phyloP scores from a whole-genome alignment of 2,888 invertebrate genomes.

The Branchipolynoe longqiensis region DNA sequence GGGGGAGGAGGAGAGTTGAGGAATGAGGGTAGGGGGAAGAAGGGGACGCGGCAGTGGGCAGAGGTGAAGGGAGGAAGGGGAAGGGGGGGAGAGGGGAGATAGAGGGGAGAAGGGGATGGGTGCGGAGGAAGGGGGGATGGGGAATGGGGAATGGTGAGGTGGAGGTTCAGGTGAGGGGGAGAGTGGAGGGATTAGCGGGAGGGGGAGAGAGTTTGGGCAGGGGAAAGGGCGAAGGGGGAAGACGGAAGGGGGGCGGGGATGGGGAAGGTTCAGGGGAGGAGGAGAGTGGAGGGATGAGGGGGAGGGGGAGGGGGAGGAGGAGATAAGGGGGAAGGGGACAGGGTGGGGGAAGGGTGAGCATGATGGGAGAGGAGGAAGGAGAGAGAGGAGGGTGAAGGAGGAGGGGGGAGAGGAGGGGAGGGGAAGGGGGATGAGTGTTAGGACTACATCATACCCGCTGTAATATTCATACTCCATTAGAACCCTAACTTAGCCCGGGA shows the following conservation, averaged over 20 bases:
- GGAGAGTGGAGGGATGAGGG: neutral
- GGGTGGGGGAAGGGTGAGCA: neutral
- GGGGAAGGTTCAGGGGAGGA: neutral
- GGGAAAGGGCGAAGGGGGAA: neutral
- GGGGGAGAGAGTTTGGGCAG: neutral
- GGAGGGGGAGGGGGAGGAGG: neutral
- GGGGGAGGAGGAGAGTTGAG: neutral
- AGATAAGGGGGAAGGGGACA: neutral
- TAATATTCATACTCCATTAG: conserved; percentile 29
- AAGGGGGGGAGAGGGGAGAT: neutral
- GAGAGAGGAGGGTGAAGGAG: neutral
- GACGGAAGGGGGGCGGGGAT: neutral
- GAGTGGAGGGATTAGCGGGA: neutral
- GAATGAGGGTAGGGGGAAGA: neutral
- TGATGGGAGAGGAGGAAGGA: neutral
- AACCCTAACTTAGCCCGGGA: neutral
- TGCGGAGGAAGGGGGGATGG: neutral
- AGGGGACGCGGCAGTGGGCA: no score
- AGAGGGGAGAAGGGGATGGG: neutral
- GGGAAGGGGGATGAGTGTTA: neutral
- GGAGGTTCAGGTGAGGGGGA: neutral
- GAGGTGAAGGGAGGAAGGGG: neutral
- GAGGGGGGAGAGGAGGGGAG: neutral
- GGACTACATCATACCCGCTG: neutral
- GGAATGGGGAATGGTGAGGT: neutral